A percentile compares a stretch with the other conserved stretches of the same genome.
Evolutionary conservation across 1,140 invertebrate species (phyloP).

Genomic region (Drosophila cardini): DNA sequence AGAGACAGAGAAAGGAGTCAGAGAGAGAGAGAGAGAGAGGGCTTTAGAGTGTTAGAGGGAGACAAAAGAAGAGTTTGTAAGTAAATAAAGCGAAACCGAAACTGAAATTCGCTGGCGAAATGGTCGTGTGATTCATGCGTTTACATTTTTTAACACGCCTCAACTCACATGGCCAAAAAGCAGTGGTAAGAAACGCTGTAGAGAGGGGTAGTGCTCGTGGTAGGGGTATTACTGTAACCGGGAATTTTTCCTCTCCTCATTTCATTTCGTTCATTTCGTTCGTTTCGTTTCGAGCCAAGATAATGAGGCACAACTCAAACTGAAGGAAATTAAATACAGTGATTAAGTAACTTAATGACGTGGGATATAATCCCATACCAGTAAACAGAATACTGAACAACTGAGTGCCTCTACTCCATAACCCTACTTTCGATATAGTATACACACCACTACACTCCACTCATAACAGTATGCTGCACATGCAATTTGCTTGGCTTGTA

Average conservation of each 20-base stretch:
- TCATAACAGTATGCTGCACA: conserved; percentile 18
- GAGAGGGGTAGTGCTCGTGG: neutral
- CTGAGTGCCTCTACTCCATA: neutral
- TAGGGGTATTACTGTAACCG: neutral
- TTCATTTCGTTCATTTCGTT: conserved; percentile 1
- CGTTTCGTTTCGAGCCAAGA: conserved; percentile 55
- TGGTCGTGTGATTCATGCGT: conserved; percentile 74
- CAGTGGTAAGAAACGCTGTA: conserved; percentile 17
- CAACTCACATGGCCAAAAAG: conserved; percentile 65
- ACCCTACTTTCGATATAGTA: conserved; percentile 1
- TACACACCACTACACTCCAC: neutral
- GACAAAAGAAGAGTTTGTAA: conserved; percentile 40
- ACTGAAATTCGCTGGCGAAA: conserved; percentile 61
- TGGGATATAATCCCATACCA: conserved; percentile 56
- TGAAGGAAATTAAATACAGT: conserved; percentile 80
- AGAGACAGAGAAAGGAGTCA: conserved; percentile 32
- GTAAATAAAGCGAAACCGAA: conserved; percentile 54
- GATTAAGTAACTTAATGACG: conserved; percentile 83
- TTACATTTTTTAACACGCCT: conserved; percentile 67
- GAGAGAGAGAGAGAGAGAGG: conserved; percentile 13
- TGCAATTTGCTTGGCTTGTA: conserved; percentile 26
- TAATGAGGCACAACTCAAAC: conserved; percentile 66
- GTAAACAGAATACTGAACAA: too few relatives aligned
- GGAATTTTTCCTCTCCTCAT: neutral
- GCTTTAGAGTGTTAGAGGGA: neutral